Evolutionary conservation across 2,113 vertebrate species (phyloP), one percentile per base, ranked within the genome.

Genomic region (Semnornis frantzii): DNA sequence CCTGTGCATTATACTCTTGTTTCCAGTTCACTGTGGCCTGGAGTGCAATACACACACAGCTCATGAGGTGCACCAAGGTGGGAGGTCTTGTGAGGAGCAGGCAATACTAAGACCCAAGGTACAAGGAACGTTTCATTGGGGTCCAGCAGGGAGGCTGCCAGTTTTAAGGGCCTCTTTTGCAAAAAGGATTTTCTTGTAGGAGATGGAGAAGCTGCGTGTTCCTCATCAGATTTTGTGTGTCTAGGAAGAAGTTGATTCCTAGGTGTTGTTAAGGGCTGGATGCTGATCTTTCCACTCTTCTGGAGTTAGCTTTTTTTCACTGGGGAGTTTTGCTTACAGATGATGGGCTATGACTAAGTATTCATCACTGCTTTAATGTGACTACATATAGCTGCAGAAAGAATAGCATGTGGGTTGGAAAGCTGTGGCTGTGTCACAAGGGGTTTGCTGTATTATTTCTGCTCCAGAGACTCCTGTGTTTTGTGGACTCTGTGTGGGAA

Each of bases 61-160:
- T 96, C 96, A 94, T 96, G 95, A 96, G 95, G 93, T 95, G 85
- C 93, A 97, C 96, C 96, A 88, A 96, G 87, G 95, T 97, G 96
- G 95, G 96, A 96, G 96, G 96, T 97, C 96, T 97, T 88, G 92
- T 0, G 4, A 88, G 83, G 82, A 95, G 77, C 91, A 94, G 84
- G 89, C 92, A 90, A n/a, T 54, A 46, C 90, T 88, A 75, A 94
- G 96, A 64, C 94, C 62, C 58, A 62, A 65, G 95, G 94, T 95
- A 92, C 80, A 95, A 69, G 70, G 93, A 96, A 94, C 92, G 73
- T 96, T 97, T 90, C 0, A 2, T 44, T 78, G 86, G 95, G 93
- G 87, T 94, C 93, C 95, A 94, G 87, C 94, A 95, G 93, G 87
- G 94, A 88, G 59, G 63, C 93, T 95, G 96, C 96, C 93, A 94